Evolutionary conservation across 1,140 invertebrate species (phyloP).

Genomic region (Mercenaria mercenaria): DNA sequence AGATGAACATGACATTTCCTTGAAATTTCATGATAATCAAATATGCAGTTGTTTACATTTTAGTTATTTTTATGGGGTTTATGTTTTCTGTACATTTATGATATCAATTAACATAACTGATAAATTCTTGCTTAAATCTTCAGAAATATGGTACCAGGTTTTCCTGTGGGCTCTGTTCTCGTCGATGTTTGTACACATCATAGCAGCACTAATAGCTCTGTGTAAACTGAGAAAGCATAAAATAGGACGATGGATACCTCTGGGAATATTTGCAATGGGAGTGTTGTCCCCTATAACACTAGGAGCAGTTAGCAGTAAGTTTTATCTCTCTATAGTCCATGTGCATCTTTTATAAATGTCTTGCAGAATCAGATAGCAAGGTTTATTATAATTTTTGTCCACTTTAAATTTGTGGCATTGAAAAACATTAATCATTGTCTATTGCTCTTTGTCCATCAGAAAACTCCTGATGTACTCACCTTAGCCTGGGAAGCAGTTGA

Average conservation of each 20-base stretch:
- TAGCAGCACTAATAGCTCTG: conserved; percentile 96
- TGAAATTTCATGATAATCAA: too few species aligned
- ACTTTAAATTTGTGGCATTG: too few species aligned
- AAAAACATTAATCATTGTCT: too few species aligned
- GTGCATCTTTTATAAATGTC: neutral
- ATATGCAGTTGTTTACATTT: too few species aligned
- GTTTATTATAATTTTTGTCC: neutral
- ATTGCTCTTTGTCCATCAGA: too few species aligned
- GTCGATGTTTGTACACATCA: conserved; percentile 95
- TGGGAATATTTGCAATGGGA: conserved; percentile 95
- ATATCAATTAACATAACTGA: too few species aligned
- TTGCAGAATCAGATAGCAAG: too few species aligned
- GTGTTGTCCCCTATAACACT: conserved; percentile 94
- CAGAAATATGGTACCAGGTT: conserved; percentile 98
- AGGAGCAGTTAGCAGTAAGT: conserved; percentile 93
- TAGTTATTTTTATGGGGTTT: too few species aligned
- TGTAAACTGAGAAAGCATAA: conserved; percentile 96
- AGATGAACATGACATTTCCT: too few species aligned
- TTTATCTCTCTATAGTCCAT: neutral
- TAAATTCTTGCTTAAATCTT: conserved; percentile 77
- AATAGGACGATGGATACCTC: conserved; percentile 95
- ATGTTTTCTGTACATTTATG: too few species aligned
- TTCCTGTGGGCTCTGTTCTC: conserved; percentile 97
- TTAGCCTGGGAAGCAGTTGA: too few species aligned
- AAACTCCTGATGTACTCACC: too few species aligned